phyloP scores from a whole-genome alignment of 1,140 invertebrate genomes.

The Spodoptera frugiperda region DNA sequence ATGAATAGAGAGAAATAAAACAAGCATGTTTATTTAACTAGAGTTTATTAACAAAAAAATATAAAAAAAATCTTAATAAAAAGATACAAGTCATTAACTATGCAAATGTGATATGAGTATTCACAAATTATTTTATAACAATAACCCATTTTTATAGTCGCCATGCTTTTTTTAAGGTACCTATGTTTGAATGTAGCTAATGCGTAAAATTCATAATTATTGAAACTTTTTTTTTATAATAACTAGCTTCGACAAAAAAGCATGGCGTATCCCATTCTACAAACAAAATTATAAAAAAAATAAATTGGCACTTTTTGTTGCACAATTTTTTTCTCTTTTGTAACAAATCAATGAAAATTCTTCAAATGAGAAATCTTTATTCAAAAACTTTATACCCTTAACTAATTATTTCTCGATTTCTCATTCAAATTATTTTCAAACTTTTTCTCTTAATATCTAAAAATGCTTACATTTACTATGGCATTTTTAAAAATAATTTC shows the following conservation, averaged over 20 bases:
- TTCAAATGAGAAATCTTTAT: constrained; percentile 81
- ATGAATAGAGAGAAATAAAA: constrained; percentile 17
- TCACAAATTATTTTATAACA: constrained; percentile 2
- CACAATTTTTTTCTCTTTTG: constrained; percentile 46
- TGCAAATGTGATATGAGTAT: constrained; percentile 19
- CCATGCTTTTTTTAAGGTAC: constrained; percentile 14
- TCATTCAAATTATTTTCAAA: constrained; percentile 81
- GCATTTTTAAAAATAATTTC: constrained; percentile 66
- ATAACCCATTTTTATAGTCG: neutral
- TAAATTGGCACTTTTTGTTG: constrained; percentile 54
- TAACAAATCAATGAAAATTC: constrained; percentile 66
- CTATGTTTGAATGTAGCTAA: no score
- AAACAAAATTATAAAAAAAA: neutral
- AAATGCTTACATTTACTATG: constrained; percentile 81
- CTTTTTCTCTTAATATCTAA: constrained; percentile 60
- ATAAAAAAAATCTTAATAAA: constrained; percentile 40
- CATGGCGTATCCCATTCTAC: constrained; percentile 11
- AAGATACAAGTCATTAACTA: constrained; percentile 40
- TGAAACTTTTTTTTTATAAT: no score
- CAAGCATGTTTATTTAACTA: constrained; percentile 5
- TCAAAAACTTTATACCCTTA: constrained; percentile 54
- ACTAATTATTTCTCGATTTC: constrained; percentile 65
- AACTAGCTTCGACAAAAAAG: neutral
- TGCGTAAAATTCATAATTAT: no score
- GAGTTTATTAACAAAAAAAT: constrained; percentile 46